These are phyloP conservation scores for Amblyraja radiata DNA, from an alignment of 2,797 vertebrate genomes.

Conservation along the genomic window DNA sequence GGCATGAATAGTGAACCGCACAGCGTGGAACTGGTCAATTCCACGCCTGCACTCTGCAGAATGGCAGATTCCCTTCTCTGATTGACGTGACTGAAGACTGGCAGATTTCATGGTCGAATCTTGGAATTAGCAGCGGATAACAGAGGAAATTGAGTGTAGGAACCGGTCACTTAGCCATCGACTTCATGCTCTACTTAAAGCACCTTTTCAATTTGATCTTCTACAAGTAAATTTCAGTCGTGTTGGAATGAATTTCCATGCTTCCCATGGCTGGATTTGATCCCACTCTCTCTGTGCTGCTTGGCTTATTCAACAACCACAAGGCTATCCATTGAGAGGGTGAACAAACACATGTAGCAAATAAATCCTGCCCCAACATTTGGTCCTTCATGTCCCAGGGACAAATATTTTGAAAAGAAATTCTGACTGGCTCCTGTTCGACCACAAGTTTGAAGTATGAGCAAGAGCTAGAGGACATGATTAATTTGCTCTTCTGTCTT, in stretches of 20 bases:
- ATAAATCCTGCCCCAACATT: not conserved
- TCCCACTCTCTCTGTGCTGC: not conserved
- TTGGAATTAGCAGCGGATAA: too few relatives aligned
- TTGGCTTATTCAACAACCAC: not conserved
- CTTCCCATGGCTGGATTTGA: not conserved
- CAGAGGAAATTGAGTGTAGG: too few relatives aligned
- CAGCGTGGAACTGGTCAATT: not conserved
- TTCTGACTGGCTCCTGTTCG: not conserved
- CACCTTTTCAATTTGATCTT: too few relatives aligned
- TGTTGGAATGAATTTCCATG: not conserved
- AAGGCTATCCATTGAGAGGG: not conserved
- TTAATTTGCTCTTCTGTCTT: conserved; percentile 22
- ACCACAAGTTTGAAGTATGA: not conserved
- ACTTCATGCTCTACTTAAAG: too few relatives aligned
- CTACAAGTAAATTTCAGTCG: not conserved
- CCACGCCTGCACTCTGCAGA: not conserved
- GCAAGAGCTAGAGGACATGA: not conserved
- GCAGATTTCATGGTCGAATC: not conserved
- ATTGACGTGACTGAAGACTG: not conserved
- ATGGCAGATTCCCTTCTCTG: not conserved
- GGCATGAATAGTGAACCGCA: not conserved
- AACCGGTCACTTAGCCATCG: too few relatives aligned
- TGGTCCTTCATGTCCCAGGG: not conserved
- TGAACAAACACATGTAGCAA: not conserved
- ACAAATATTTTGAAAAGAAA: conserved; percentile 28